phyloP scores from a whole-genome alignment of 2,797 vertebrate species.

The Oryzias dopingdopingensis region DNA sequence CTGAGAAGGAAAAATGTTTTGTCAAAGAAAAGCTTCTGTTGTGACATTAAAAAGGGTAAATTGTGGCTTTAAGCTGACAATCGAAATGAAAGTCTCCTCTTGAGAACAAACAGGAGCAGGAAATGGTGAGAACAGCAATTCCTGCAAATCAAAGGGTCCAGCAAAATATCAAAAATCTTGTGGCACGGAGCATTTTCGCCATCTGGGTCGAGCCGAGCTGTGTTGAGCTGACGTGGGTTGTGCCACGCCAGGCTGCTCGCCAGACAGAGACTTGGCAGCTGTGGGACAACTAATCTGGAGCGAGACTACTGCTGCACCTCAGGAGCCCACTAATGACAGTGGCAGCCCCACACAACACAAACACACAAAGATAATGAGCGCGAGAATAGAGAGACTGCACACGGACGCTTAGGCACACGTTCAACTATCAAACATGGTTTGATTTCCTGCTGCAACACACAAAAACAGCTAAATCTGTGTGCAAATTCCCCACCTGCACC shows the following conservation, averaged over 20 bases:
- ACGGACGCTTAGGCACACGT: constrained; percentile 46
- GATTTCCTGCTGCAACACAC: constrained; percentile 32
- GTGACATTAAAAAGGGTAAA: constrained; percentile 12
- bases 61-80: constrained; percentile 29
- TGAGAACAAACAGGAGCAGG: constrained; percentile 47
- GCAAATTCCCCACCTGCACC: constrained; percentile 53
- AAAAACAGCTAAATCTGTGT: constrained; percentile 40
- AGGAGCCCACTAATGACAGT: constrained; percentile 78
- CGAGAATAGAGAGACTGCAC: constrained; percentile 57
- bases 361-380: constrained; percentile 69
- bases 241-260: constrained; percentile 69
- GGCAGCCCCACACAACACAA: constrained; percentile 62
- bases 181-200: constrained; percentile 67
- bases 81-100: constrained; percentile 46
- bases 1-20: no score
- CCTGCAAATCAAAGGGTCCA: constrained; percentile 51
- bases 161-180: constrained; percentile 66
- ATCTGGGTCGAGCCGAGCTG: constrained; percentile 75
- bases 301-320: constrained; percentile 75
- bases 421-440: constrained; percentile 52
- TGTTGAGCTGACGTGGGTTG: constrained; percentile 68
- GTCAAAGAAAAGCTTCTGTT: no score
- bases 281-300: constrained; percentile 77
- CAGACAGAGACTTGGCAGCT: constrained; percentile 79
- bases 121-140: constrained; percentile 36